Evolutionary conservation across 1,140 invertebrate species (phyloP).

Genomic region (Geopemphigus sp.): DNA sequence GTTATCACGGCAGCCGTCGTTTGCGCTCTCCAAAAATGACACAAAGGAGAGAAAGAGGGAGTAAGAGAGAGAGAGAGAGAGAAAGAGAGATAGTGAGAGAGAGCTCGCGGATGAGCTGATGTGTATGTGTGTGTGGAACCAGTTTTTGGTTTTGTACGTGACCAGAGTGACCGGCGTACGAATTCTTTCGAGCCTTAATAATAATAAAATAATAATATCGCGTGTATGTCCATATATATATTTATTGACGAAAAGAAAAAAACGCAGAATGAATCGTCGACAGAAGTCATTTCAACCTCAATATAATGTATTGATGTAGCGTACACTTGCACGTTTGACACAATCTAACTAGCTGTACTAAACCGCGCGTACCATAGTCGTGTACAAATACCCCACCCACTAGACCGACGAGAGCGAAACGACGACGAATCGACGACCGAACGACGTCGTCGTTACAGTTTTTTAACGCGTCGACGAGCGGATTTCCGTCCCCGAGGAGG

Average conservation of each 20-base stretch:
- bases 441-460: too few relatives aligned
- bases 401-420: not conserved
- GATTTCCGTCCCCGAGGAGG: too few relatives aligned
- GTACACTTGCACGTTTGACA: not conserved
- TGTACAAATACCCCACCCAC: too few relatives aligned
- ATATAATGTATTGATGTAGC: too few relatives aligned
- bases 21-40: conserved; percentile 26
- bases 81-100: too few relatives aligned
- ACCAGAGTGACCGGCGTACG: conserved; percentile 26
- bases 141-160: conserved; percentile 47
- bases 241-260: conserved; percentile 5
- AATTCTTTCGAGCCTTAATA: conserved; percentile 21
- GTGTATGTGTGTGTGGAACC: conserved; percentile 19
- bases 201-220: conserved; percentile 17
- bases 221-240: too few relatives aligned
- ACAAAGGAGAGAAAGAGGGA: conserved; percentile 37
- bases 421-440: too few relatives aligned
- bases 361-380: not conserved
- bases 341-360: not conserved
- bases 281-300: conserved; percentile 37
- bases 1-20: not conserved
- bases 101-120: conserved; percentile 27
- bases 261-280: not conserved
- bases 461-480: too few relatives aligned
- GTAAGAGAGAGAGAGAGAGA: too few relatives aligned